phyloP scores from a whole-genome alignment of 2,888 invertebrate species.

The Pyrocoelia pectoralis region DNA sequence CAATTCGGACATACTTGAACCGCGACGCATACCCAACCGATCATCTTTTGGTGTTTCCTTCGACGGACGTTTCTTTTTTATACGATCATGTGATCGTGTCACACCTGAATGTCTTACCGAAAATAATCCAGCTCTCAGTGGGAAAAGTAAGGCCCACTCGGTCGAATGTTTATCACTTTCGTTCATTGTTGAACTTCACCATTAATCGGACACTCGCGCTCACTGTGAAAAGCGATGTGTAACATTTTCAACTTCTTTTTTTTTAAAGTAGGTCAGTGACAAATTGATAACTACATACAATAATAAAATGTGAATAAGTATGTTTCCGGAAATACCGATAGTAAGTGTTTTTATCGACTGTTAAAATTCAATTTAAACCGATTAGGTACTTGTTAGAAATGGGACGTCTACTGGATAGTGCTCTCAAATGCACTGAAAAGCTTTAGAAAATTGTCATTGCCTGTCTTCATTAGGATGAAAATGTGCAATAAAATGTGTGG shows the following conservation, averaged over 20 bases:
- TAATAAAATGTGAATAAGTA: slow-evolving; percentile 36
- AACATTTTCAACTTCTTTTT: too few relatives aligned
- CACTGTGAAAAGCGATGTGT: too few relatives aligned
- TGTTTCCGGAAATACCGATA: slow-evolving; percentile 38
- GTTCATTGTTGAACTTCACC: slow-evolving; percentile 40
- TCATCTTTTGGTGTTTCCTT: slow-evolving; percentile 43
- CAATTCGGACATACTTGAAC: slow-evolving; percentile 77
- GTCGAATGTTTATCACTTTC: slow-evolving; percentile 62
- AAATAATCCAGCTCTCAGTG: slow-evolving; percentile 65
- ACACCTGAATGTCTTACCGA: slow-evolving; percentile 64
- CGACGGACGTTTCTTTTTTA: slow-evolving; percentile 46
- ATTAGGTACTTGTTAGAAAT: too few relatives aligned
- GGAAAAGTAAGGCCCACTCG: slow-evolving; percentile 67
- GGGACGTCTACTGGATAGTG: too few relatives aligned
- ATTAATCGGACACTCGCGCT: too few relatives aligned
- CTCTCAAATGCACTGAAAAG: too few relatives aligned
- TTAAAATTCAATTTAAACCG: too few relatives aligned
- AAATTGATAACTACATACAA: slow-evolving; percentile 34
- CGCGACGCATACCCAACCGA: slow-evolving; percentile 69
- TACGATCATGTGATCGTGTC: slow-evolving; percentile 47
- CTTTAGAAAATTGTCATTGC: too few relatives aligned
- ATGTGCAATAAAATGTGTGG: too few relatives aligned
- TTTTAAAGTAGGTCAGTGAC: slow-evolving; percentile 16
- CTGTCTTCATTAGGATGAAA: too few relatives aligned
- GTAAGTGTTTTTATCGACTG: not conserved